Evolutionary conservation across 2,113 vertebrate genomes (phyloP), one percentile per base, ranked within the genome.

Genomic region (Urocynchramus pylzowi): DNA sequence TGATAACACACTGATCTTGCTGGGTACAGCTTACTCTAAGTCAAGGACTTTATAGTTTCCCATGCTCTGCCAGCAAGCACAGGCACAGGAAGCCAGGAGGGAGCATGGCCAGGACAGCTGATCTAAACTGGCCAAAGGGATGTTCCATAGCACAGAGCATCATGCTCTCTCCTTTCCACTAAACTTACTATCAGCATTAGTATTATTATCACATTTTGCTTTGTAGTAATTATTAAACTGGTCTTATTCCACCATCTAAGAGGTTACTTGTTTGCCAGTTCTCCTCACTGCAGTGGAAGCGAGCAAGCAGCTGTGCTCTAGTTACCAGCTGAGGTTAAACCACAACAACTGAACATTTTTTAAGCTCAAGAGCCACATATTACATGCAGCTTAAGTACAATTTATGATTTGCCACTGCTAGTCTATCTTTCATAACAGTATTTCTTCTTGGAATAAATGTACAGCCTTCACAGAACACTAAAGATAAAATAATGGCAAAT

Each of bases 41-140:
- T 60, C 70, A 75, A 76, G 70, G 47, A 47, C 47, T 31, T 75
- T 8, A 8, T 44, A 19, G 41, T 19, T 47, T 76, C 47, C 11
- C 41, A 14, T 42, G 20, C 30, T 75, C n/a, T 41, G 45, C 17
- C 54, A 47, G 45, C 0, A 0, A 53, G 16, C 28, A 60, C 45
- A 12, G 17, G 28, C 39, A 47, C 16, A 68, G 49, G 28, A 81
- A 59, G 9, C 7, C 23, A 23, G 59, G 16, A 82, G 20, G 37
- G 13, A 2, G 60, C 19, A 18, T 1, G 39, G 24, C 16, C 69
- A 75, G 39, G 16, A n/a, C 19, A 53, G 39, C 28, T 39, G n/a
- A 60, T 23, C 16, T 7, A 4, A 75, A 45, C 6, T 30, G 16
- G 33, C 33, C 45, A n/a, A 28, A 30, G 10, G 10, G 13, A 30